A percentile compares a stretch with the other conserved stretches of the same genome.
phyloP scores from a whole-genome alignment of 92 coral and sea anemone species.

The Heliopora coerulea region DNA sequence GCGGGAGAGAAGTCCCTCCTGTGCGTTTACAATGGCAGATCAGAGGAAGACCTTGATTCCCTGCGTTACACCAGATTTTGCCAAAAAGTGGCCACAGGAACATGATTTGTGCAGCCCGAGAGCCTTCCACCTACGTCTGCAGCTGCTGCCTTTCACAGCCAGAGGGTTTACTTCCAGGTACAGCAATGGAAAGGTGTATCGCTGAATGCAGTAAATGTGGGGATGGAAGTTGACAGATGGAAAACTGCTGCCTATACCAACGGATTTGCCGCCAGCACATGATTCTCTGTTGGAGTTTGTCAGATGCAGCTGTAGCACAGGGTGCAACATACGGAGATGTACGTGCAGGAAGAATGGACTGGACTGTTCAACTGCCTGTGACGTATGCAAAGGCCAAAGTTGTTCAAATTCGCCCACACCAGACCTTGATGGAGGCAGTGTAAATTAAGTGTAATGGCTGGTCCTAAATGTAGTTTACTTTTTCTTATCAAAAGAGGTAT shows the following conservation, averaged over 20 bases:
- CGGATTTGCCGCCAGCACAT: constrained; percentile 53
- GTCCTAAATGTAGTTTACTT: too few species aligned
- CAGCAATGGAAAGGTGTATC: constrained; percentile 46
- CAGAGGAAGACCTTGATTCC: constrained; percentile 52
- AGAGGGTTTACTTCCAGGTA: constrained; percentile 46
- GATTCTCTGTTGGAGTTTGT: constrained; percentile 49
- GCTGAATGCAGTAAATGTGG: constrained; percentile 49
- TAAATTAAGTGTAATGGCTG: too few species aligned
- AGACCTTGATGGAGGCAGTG: not conserved
- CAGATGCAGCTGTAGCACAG: constrained; percentile 54
- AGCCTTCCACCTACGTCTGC: constrained; percentile 48
- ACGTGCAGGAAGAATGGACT: constrained; percentile 2
- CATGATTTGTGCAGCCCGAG: constrained; percentile 42
- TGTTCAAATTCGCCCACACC: not conserved
- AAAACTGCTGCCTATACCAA: constrained; percentile 30
- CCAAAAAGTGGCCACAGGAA: constrained; percentile 40
- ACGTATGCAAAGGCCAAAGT: not conserved
- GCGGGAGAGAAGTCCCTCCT: constrained; percentile 63
- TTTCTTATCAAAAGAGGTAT: too few species aligned
- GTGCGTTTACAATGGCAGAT: constrained; percentile 47
- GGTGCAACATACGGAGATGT: constrained; percentile 47
- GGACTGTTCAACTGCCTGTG: not conserved
- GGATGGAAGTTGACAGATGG: constrained; percentile 53
- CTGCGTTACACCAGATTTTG: constrained; percentile 48
- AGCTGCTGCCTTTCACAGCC: constrained; percentile 45